These are phyloP conservation scores for Papilio protenor DNA, from an alignment of 2,888 invertebrate species.

Conservation along the genomic window DNA sequence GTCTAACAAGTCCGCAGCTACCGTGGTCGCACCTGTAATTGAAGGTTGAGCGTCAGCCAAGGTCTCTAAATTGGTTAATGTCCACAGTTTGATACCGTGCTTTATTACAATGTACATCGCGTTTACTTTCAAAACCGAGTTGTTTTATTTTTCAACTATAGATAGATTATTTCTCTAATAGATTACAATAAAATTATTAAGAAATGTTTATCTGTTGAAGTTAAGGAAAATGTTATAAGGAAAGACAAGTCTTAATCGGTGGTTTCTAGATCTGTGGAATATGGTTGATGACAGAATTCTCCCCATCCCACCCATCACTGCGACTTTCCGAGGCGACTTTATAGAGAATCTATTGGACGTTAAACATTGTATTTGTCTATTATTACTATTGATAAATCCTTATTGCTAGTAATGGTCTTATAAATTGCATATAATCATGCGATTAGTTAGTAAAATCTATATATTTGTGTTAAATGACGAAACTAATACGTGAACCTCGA, in stretches of 20 bases:
- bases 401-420: not conserved
- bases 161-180: not conserved
- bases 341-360: not conserved
- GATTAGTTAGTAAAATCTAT: constrained; percentile 6
- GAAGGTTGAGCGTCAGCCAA: constrained; percentile 52
- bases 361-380: not conserved
- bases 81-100: constrained; percentile 21
- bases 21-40: constrained; percentile 53
- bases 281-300: no score
- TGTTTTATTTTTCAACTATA: not conserved
- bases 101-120: constrained; percentile 14
- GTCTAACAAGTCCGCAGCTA: constrained; percentile 55
- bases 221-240: no score
- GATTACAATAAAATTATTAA: no score
- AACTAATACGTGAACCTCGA: constrained; percentile 28
- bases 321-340: not conserved
- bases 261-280: no score
- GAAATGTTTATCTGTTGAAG: no score
- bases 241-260: no score
- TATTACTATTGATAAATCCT: not conserved
- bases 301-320: no score
- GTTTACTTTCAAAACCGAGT: not conserved
- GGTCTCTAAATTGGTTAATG: constrained; percentile 43
- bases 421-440: not conserved
- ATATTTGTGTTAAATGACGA: constrained; percentile 21